Evolutionary conservation across 2,797 vertebrate species (phyloP).

Genomic region (Chaunax sp.): DNA sequence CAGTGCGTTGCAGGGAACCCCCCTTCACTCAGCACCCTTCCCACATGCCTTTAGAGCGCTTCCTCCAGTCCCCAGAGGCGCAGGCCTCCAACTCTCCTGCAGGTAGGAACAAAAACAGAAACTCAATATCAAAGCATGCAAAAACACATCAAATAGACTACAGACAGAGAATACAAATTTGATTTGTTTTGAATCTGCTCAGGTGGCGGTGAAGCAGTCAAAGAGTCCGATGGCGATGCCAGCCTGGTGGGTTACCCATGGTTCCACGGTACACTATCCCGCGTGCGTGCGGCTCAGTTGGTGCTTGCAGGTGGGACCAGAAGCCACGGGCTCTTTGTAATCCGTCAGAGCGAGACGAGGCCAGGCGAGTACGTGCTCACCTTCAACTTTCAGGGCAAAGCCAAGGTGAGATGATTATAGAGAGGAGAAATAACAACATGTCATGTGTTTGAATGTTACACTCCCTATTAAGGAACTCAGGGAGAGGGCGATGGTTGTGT

Average conservation of each 20-base stretch:
- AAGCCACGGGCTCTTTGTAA: constrained; percentile 95
- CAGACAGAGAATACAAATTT: background rate
- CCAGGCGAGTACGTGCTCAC: constrained; percentile 97
- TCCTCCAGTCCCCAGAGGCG: constrained; percentile 91
- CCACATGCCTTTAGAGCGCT: constrained; percentile 92
- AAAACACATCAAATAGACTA: background rate
- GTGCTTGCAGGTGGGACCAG: constrained; percentile 91
- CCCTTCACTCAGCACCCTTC: constrained; percentile 86
- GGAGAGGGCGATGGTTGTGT: background rate
- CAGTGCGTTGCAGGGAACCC: constrained; percentile 85
- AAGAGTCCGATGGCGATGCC: constrained; percentile 81
- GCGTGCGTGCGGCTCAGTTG: constrained; percentile 94
- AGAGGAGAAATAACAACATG: background rate
- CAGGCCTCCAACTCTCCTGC: constrained; percentile 72
- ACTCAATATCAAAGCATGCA: background rate
- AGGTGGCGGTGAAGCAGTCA: constrained; percentile 81
- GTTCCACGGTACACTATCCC: constrained; percentile 96
- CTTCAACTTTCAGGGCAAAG: constrained; percentile 99
- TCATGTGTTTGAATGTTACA: background rate
- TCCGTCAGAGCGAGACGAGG: constrained; percentile 95
- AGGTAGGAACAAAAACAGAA: constrained; percentile 73
- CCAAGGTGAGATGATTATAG: constrained; percentile 87
- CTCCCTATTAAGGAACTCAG: background rate
- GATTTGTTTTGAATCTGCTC: constrained; percentile 16
- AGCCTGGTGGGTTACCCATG: constrained; percentile 92